A percentile compares a stretch with the other conserved stretches of the same genome.
Conservation (phyloP, 30 jellyfish, hydroid and myxozoan species). For the Sanderia malayensis region DNA sequence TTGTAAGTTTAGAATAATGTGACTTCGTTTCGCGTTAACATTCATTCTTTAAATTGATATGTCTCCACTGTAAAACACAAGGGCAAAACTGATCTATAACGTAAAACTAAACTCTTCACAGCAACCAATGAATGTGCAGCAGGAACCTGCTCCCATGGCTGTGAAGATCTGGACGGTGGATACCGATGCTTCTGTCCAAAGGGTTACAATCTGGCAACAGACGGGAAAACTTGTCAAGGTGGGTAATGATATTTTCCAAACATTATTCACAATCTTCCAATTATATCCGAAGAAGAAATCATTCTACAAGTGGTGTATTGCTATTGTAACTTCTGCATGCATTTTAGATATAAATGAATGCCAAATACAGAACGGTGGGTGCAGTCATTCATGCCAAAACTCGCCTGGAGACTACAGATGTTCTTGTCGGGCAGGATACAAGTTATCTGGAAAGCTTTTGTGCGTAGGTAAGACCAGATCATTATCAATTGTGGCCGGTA, state of each 20-base stretch:
- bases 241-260: too few species aligned
- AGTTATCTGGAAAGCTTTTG: conserved; percentile 24
- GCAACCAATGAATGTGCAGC: conserved; percentile 76
- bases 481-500: too few species aligned
- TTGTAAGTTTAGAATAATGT: conserved; percentile 55
- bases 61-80: too few species aligned
- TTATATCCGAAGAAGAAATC: too few species aligned
- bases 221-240: conserved; percentile 79
- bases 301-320: too few species aligned
- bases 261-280: too few species aligned
- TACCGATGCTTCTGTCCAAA: conserved; percentile 87
- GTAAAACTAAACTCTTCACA: too few species aligned
- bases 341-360: conserved; percentile 83
- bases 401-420: conserved; percentile 72
- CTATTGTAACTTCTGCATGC: too few species aligned
- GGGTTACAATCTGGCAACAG: conserved; percentile 71
- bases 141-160: conserved; percentile 69
- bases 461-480: conserved; percentile 68
- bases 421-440: conserved; percentile 59
- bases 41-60: too few species aligned
- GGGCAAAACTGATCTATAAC: too few species aligned
- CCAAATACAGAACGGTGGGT: conserved; percentile 59
- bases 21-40: neutral
- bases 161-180: conserved; percentile 82
- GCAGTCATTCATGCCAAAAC: conserved; percentile 67